Conservation (phyloP, 2,888 invertebrate genomes). For the Cistogaster globosa region DNA sequence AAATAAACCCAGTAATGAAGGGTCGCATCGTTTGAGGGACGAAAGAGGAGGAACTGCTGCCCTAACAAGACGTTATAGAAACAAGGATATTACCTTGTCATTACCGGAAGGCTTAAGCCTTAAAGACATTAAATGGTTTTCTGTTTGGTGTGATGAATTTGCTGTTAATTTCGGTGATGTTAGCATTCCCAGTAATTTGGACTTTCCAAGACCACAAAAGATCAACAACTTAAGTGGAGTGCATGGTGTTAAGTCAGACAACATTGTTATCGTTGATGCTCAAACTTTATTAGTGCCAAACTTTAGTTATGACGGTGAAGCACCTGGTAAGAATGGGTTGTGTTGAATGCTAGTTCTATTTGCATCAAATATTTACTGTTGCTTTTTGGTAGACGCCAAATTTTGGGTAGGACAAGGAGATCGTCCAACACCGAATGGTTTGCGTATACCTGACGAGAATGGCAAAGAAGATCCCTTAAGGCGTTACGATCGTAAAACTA, state of each 20-base stretch:
- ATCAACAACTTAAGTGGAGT: constrained; percentile 90
- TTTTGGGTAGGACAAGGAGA: constrained; percentile 95
- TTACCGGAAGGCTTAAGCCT: constrained; percentile 94
- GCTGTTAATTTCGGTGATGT: constrained; percentile 96
- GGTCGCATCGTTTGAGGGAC: constrained; percentile 89
- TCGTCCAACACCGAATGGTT: constrained; percentile 91
- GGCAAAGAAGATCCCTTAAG: constrained; percentile 91
- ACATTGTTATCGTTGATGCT: constrained; percentile 94
- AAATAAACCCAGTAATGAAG: constrained; percentile 87
- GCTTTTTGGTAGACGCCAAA: constrained; percentile 89
- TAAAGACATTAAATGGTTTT: constrained; percentile 92
- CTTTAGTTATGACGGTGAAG: constrained; percentile 96
- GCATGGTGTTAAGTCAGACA: constrained; percentile 93
- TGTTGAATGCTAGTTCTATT: not conserved
- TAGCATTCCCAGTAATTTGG: constrained; percentile 89
- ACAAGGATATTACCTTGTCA: constrained; percentile 91
- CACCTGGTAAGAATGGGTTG: constrained; percentile 88
- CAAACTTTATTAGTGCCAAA: constrained; percentile 95
- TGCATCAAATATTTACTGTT: too few relatives aligned
- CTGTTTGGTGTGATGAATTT: constrained; percentile 96
- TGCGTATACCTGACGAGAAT: constrained; percentile 95
- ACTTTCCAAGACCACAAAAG: constrained; percentile 93
- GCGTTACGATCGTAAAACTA: constrained; percentile 92
- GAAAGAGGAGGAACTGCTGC: constrained; percentile 91
- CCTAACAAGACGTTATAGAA: constrained; percentile 89